These are phyloP conservation scores for Crypturellus undulatus DNA, from an alignment of 2,113 vertebrate species.

Conservation along the genomic window DNA sequence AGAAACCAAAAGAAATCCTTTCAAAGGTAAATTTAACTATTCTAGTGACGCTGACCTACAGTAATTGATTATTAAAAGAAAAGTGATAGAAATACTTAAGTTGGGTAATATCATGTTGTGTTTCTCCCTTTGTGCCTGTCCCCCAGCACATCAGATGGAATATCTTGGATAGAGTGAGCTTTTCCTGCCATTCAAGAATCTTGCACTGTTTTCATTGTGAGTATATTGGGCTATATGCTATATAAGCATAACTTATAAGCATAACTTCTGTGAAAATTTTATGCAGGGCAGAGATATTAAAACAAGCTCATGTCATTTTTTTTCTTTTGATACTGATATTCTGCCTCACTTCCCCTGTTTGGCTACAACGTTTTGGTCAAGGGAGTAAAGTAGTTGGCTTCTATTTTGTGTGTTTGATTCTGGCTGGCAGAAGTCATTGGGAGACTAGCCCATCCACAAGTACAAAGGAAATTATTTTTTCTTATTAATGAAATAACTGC, in stretches of 20 bases:
- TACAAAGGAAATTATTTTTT: background rate
- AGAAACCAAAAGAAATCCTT: background rate
- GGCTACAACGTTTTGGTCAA: background rate
- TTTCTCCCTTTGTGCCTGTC: background rate
- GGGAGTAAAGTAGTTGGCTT: background rate
- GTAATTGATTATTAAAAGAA: background rate
- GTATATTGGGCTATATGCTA: background rate
- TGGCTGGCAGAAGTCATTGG: background rate
- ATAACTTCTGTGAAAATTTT: background rate
- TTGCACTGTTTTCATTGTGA: background rate
- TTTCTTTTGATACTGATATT: background rate
- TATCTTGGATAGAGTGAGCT: background rate
- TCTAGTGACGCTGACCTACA: background rate
- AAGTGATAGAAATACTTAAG: background rate
- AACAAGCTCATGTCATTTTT: background rate
- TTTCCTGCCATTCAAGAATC: background rate
- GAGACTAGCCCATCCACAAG: rapidly evolving
- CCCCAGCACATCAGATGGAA: background rate
- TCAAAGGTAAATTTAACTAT: background rate
- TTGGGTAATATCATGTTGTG: background rate
- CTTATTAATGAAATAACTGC: background rate
- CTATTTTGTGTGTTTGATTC: background rate
- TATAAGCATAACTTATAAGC: background rate
- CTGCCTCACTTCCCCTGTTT: background rate
- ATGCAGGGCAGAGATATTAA: background rate